phyloP scores from a whole-genome alignment of 2,888 invertebrate genomes.

The Cylloceria caligata region DNA sequence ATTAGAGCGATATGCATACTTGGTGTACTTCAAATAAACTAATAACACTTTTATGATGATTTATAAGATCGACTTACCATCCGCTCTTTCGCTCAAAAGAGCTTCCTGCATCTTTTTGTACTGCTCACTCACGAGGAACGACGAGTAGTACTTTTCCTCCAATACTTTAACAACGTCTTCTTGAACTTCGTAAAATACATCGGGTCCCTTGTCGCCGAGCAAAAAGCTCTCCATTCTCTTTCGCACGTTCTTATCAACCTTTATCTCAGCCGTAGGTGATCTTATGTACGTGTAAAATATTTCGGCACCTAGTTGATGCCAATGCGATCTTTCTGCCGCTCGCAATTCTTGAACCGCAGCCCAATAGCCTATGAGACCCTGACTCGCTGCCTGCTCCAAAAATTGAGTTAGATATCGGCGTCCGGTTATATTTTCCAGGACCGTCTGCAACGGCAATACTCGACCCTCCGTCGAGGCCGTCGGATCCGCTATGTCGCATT shows the following conservation, averaged over 20 bases:
- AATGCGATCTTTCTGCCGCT: slow-evolving; percentile 90
- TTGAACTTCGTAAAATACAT: slow-evolving; percentile 95
- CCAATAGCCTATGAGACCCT: slow-evolving; percentile 95
- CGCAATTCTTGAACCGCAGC: slow-evolving; percentile 94
- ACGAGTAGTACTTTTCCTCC: slow-evolving; percentile 95
- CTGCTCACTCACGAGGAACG: slow-evolving; percentile 94
- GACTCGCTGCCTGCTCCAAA: slow-evolving; percentile 92
- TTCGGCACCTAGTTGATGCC: slow-evolving; percentile 96
- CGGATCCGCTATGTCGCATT: slow-evolving; percentile 77
- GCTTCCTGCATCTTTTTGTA: slow-evolving; percentile 91
- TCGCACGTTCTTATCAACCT: slow-evolving; percentile 92
- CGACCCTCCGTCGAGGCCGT: slow-evolving; percentile 75
- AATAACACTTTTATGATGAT: neutral
- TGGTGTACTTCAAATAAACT: neutral
- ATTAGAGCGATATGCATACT: slow-evolving; percentile 38
- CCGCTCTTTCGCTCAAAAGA: slow-evolving; percentile 87
- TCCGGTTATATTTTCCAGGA: slow-evolving; percentile 92
- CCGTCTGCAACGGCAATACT: slow-evolving; percentile 89
- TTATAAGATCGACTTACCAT: slow-evolving; percentile 74
- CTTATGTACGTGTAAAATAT: slow-evolving; percentile 95
- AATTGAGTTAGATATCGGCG: slow-evolving; percentile 93
- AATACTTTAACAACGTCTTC: slow-evolving; percentile 91
- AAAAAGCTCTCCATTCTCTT: slow-evolving; percentile 95
- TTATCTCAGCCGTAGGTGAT: slow-evolving; percentile 92
- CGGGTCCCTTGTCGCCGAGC: slow-evolving; percentile 94